Base-by-base conservation (phyloP, 2,888 invertebrate genomes). In the Ectobius pallidus region DNA sequence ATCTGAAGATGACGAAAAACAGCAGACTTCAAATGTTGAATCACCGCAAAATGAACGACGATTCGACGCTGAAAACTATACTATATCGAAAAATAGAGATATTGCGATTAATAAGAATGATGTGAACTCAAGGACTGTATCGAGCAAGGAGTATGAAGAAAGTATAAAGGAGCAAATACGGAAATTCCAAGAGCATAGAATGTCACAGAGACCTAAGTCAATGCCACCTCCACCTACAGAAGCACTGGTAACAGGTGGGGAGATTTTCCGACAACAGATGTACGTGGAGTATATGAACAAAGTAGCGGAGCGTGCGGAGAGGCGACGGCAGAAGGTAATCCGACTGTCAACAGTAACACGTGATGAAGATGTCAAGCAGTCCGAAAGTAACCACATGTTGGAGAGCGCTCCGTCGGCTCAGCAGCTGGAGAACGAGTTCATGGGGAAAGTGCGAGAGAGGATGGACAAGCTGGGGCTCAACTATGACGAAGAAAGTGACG, bases 221-320 rank as follows among this genome's bases (percentile, higher is more conserved):
- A 82, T 63, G 79, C 82, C 78, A 77, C 83, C 44, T 16, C n/a
- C n/a, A n/a, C 42, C 79, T 76, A 82, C 77, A 25, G 71, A 80
- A 1, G 80, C 89, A 49, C 86, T 86, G 11, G 87, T 89, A 9
- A 90, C 90, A 63, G 91, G 70, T 55, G 78, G 78, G 7, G 79
- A 94, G 81, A 85, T 88, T 52, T 89, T 92, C 78, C 88, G 94
- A 7, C 90, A 91, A 77, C 89, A 90, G 82, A 94, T 95, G 94
- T 94, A 92, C 83, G 88, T 92, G 78, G 94, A 94, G 81, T 94
- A 94, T 84, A 88, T 93, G 80, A 86, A 87, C 79, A 91, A 94
- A 83, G 90, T 94, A 79, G 89, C 91, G 4, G 91, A 92, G 80
- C 87, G 93, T 14, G 90, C 92, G 78, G 91, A 94, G 79, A 86